Conservation (phyloP, 2,888 invertebrate species). For the Drosophila suboccidentalis region DNA sequence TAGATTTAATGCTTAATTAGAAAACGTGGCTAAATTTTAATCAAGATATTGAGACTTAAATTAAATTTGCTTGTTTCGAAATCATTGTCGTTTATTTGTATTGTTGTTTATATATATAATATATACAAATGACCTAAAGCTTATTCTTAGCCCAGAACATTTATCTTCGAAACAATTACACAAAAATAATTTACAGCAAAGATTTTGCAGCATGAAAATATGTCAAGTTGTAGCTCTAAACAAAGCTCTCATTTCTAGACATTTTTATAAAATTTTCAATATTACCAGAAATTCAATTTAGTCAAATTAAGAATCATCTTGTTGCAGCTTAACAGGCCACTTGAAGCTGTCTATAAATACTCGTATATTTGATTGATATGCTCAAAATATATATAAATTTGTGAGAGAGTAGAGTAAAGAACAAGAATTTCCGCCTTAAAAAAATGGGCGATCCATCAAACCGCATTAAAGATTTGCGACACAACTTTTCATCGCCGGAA, state of each 20-base stretch:
- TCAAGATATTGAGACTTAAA: no score
- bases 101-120: no score
- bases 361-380: constrained; percentile 41
- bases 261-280: background rate
- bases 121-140: no score
- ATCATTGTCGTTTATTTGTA: no score
- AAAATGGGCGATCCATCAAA: constrained; percentile 31
- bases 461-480: constrained; percentile 36
- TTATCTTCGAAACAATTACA: no score
- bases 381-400: constrained; percentile 1
- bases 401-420: background rate
- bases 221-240: background rate
- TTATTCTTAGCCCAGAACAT: no score
- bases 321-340: constrained; percentile 10
- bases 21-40: no score
- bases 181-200: no score
- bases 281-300: background rate
- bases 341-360: constrained; percentile 49
- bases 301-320: constrained; percentile 5
- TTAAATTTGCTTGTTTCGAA: no score
- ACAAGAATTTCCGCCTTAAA: background rate
- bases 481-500: constrained; percentile 45
- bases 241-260: background rate
- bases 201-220: no score
- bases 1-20: no score